Base-by-base conservation (phyloP, 2,113 vertebrate genomes). In the Synchiropus splendidus region DNA sequence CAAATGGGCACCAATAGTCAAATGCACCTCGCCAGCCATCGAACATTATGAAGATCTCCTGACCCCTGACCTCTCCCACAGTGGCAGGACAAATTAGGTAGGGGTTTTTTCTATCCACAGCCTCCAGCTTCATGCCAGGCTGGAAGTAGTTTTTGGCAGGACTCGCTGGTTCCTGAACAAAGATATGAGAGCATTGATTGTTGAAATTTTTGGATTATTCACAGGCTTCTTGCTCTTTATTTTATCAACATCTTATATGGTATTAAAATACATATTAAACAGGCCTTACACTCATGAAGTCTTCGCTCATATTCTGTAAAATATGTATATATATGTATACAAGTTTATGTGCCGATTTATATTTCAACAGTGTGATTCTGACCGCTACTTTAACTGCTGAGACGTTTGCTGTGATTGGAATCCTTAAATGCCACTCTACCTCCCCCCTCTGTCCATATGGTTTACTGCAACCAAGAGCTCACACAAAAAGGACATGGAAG, bases 61-160 rank as follows among this genome's bases (percentile, higher is more conserved):
- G 89, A 66, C 90, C 90, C 81, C 80, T 89, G 66, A 94, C 86
- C 71, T 85, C 85, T 36, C 89, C 90, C 60, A 98, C 86, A 35
- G 92, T 98, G 61, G 94, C 94, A 0, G 94, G 94, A 42, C 94
- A 97, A 61, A 97, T 97, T 51, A 98, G 72, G 74, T 90, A 91
- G 0, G 94, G 94, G 58, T 98, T 97, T 82, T 98, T 98, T 76
- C 82, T 89, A 73, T 97, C 94, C 69, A 94, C 83, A 10, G 94
- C 94, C 81, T 98, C 94, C 48, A 98, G 82, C 70, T 98, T 97
- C 92, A 94, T 94, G 34, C 94, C 94, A 39, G 88, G 74, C 72
- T 92, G 87, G 80, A 97, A 97, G 77, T 74, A 83, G 64, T 93
- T 97, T 63, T 88, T 80, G 30, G 71, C 56, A 31, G 91, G 89